phyloP scores from a whole-genome alignment of 2,888 invertebrate species.

The Drosophila anomalata region DNA sequence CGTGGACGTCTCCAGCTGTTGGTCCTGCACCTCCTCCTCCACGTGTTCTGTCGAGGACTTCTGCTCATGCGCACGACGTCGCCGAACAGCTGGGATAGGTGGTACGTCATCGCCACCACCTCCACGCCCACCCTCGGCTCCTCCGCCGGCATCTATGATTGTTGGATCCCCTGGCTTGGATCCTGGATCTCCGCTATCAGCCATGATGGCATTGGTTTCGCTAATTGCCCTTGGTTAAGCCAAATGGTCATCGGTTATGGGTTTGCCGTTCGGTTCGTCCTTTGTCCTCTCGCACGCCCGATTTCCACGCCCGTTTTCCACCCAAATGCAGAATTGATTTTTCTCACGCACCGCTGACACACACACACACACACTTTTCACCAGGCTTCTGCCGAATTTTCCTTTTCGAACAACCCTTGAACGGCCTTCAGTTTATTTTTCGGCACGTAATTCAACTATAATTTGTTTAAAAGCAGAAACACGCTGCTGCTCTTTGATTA shows the following conservation, averaged over 20 bases:
- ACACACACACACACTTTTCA: conserved; percentile 52
- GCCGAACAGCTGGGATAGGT: conserved; percentile 79
- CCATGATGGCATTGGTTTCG: conserved; percentile 81
- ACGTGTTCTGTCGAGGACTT: conserved; percentile 54
- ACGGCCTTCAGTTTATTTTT: conserved; percentile 57
- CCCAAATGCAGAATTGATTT: conserved; percentile 77
- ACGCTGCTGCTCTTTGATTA: conserved; percentile 27
- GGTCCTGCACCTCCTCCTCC: conserved; percentile 40
- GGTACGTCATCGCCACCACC: conserved; percentile 37
- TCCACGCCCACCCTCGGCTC: conserved; percentile 17
- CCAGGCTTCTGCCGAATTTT: conserved; percentile 49
- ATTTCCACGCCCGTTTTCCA: conserved; percentile 19
- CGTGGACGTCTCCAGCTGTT: conserved; percentile 75
- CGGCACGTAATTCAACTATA: conserved; percentile 51
- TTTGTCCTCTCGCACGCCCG: conserved; percentile 25
- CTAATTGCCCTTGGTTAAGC: conserved; percentile 44
- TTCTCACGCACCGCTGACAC: conserved; percentile 74
- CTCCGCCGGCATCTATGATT: conserved; percentile 61
- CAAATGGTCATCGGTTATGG: conserved; percentile 67
- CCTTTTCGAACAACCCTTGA: conserved; percentile 51
- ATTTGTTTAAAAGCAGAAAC: conserved; percentile 57
- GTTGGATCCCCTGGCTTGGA: conserved; percentile 76
- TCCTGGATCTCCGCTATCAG: conserved; percentile 76
- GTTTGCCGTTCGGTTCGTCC: conserved; percentile 35
- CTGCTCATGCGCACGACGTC: conserved; percentile 73